Percentiles rank a stretch among this genome's conserved stretches.
phyloP scores from a whole-genome alignment of 2,113 vertebrate genomes.

The Otocyon megalotis region DNA sequence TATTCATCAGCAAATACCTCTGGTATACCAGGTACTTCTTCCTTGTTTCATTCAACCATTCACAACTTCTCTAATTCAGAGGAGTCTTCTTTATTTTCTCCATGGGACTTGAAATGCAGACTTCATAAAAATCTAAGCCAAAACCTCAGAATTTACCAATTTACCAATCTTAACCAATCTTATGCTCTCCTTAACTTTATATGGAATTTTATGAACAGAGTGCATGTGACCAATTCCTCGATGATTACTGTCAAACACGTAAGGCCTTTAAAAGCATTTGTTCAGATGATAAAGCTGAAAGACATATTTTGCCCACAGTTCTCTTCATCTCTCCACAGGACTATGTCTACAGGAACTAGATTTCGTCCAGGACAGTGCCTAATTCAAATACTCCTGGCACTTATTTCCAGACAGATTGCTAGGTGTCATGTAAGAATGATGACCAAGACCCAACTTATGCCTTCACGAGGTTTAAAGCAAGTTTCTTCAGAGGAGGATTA shows the following conservation, averaged over 20 bases:
- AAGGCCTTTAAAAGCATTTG: background rate
- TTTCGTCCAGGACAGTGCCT: background rate
- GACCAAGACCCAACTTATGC: background rate
- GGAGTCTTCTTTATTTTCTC: background rate
- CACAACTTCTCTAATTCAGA: conserved; percentile 30
- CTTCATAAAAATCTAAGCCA: conserved; percentile 29
- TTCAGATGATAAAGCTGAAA: background rate
- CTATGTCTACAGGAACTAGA: background rate
- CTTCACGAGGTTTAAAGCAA: background rate
- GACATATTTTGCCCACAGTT: background rate
- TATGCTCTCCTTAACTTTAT: background rate
- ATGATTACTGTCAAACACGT: background rate
- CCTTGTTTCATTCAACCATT: conserved; percentile 10
- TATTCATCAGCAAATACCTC: background rate
- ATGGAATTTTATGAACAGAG: background rate
- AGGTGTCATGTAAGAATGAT: background rate
- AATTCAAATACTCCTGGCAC: background rate
- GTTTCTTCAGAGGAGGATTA: background rate
- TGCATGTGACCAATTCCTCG: background rate
- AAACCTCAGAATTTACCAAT: background rate
- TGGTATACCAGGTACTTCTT: background rate
- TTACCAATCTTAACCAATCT: background rate
- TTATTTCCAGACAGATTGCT: background rate
- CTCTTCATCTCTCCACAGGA: background rate
- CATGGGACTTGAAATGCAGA: background rate